phyloP scores from a whole-genome alignment of 2,797 vertebrate genomes.

The Melanotaenia trifasciata region DNA sequence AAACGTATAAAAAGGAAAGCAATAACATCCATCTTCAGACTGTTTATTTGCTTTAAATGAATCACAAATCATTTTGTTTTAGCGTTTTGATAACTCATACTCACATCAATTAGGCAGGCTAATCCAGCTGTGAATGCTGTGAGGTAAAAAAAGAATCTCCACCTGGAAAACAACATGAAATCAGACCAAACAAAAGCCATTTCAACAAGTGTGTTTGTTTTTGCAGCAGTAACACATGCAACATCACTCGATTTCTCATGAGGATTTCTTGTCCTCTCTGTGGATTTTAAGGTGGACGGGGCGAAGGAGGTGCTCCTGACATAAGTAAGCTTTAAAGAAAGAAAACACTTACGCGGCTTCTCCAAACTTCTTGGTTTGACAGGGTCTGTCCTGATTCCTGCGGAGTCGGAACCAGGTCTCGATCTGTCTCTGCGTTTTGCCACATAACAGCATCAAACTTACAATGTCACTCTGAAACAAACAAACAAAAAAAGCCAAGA shows the following conservation, averaged over 20 bases:
- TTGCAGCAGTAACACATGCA: background rate
- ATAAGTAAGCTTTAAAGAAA: background rate
- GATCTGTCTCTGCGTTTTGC: conserved; percentile 86
- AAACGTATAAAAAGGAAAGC: background rate
- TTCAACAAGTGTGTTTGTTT: background rate
- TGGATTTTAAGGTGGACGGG: background rate
- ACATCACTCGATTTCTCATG: background rate
- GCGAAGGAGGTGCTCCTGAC: background rate
- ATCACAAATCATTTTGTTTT: background rate
- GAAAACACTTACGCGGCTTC: conserved; percentile 86
- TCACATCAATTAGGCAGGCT: conserved; percentile 87
- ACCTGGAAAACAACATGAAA: conserved; percentile 79
- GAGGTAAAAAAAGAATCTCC: conserved; percentile 91
- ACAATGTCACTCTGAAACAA: conserved; percentile 78
- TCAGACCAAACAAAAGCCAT: background rate
- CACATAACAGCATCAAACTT: conserved; percentile 79
- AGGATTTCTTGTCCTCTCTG: background rate
- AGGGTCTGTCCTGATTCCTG: conserved; percentile 87
- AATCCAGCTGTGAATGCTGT: conserved; percentile 85
- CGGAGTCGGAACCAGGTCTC: conserved; percentile 90
- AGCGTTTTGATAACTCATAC: conserved; percentile 57
- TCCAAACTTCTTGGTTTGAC: conserved; percentile 89
- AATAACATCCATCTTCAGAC: background rate
- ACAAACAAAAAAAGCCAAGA: conserved; percentile 20
- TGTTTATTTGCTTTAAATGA: background rate